Base-by-base conservation (phyloP, 2,797 vertebrate genomes). In the Brotula barbata region DNA sequence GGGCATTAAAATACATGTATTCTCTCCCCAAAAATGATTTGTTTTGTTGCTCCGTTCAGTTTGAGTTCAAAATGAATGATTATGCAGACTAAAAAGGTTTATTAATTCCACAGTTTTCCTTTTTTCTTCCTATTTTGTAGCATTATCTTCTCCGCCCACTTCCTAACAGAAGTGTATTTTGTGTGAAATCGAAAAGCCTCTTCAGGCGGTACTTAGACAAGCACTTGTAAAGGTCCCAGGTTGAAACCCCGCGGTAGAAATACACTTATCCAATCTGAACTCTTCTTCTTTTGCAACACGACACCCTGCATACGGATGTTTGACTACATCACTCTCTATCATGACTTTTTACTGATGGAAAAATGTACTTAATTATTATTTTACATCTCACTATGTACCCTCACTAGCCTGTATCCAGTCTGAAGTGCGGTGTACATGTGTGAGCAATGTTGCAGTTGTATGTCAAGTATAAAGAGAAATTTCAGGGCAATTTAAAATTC, bases 1-100 rank as follows among this genome's bases (percentile, higher is more conserved):
- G 90, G 92, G 92, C 90, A 91, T 92, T 93, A 92, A 93, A 93
- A 93, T 92, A 93, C 91, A 92, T 92, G 92, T 91, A 92, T 93
- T 92, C 90, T 91, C 89, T 88, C 85, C 91, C 92, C 80, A 92
- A 92, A 93, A 92, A 89, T 88, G 88, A 92, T 92, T 93, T 92
- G 92, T 93, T 92, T 92, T 91, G 89, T 93, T 91, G 90, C 91
- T 90, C 87, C 89, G 86, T 85, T 89, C 84, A 87, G 90, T 90
- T 90, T 90, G 89, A 87, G 88, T 91, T 92, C 88, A 92, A 92
- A 92, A 92, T 91, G 87, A 89, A 85, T 88, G 87, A 92, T 92
- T 90, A 91, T 88, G 85, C 85, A 68, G 57, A 88, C 87, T 90
- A 92, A 90, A 92, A 92, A 87, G 90, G 86, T 92, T 92, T 91